Evolutionary conservation across 1,140 invertebrate species (phyloP), one percentile per base, ranked within the genome.

Genomic region (Aplysia californica): DNA sequence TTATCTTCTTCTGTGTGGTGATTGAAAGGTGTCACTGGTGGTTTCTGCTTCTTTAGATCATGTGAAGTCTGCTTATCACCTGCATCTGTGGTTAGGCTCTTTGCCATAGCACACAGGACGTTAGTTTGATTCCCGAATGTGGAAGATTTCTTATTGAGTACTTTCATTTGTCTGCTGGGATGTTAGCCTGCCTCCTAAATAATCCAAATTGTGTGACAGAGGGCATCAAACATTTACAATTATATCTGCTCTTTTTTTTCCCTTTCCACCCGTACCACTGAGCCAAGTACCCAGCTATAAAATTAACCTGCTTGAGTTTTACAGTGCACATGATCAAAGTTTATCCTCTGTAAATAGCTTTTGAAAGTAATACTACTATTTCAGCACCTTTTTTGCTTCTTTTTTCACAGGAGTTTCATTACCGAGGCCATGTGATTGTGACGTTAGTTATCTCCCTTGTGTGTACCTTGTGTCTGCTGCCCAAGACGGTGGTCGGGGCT

Each of bases 401-500:
- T n/a, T 50, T 10, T 84, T 74, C 79, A 87, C 76, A 81, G 77
- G 79, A 56, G 69, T 44, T 76, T 82, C 6, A 70, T 36, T 23
- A 77, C 81, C 73, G 74, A 41, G 80, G 77, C 68, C 87, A 90
- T 65, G 29, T 78, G 50, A 38, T 79, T 33, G 76, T 88, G 80
- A 90, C 86, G 38, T 71, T 82, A 26, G 31, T 83, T 4, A 69
- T 85, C 2, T 77, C 80, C 33, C 26, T 82, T 6, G 29, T 82
- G 4, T 76, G 86, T 35, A 55, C 79, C 26, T 35, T 74, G 29
- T 79, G 71, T n/a, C 67, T 89, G 74, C 72, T 69, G 55, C 81
- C 94, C 89, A 80, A 94, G 21, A 90, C 87, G 5, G 35, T 84
- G 89, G 90, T 92, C 58, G 92, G 94, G 3, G 83, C 89, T 10